phyloP scores from a whole-genome alignment of 2,113 vertebrate species.

The Excalfactoria chinensis region DNA sequence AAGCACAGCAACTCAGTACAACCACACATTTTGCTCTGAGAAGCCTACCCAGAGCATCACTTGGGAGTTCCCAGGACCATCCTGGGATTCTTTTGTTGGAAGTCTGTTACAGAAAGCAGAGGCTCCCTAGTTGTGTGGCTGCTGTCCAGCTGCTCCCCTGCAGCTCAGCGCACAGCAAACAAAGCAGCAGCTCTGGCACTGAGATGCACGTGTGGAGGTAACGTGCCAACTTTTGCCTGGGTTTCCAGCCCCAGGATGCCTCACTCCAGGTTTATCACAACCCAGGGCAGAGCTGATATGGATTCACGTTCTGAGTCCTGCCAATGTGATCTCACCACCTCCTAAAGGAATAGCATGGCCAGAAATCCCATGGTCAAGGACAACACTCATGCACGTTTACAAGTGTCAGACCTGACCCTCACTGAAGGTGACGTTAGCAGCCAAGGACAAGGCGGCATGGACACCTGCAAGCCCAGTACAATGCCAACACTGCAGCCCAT shows the following conservation, averaged over 20 bases:
- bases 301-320: not conserved
- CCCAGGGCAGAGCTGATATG: not conserved
- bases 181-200: not conserved
- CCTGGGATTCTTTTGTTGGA: not conserved
- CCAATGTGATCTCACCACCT: not conserved
- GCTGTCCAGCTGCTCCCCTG: not conserved
- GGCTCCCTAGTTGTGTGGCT: not conserved
- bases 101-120: not conserved
- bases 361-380: not conserved
- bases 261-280: not conserved
- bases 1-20: not conserved
- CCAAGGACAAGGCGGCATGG: not conserved
- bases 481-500: fast-evolving
- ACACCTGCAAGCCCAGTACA: not conserved
- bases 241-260: not conserved
- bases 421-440: not conserved
- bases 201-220: fast-evolving
- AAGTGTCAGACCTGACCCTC: not conserved
- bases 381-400: not conserved
- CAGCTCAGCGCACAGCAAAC: not conserved
- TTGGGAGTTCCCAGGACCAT: not conserved
- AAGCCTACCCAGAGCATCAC: not conserved
- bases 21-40: not conserved
- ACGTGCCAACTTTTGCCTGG: not conserved
- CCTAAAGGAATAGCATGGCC: not conserved